These are phyloP conservation scores for Malurus splendens DNA, from an alignment of 2,797 vertebrate species.

Conservation along the genomic window DNA sequence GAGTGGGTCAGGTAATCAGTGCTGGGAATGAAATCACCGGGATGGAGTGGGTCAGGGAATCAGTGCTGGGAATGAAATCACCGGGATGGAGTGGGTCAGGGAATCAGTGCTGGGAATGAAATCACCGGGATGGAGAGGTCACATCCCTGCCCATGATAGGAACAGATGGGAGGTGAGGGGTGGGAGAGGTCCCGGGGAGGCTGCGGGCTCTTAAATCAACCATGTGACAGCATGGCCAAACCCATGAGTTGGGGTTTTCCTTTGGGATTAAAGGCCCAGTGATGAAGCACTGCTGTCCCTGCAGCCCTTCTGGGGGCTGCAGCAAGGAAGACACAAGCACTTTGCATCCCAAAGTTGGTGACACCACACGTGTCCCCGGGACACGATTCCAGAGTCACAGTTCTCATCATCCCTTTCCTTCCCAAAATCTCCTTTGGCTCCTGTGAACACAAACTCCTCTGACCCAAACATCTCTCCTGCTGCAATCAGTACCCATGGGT, in stretches of 20 bases:
- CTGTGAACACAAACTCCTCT: background rate
- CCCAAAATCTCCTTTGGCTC: background rate
- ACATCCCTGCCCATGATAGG: accelerated
- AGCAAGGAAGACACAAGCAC: background rate
- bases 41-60: background rate
- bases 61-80: accelerated
- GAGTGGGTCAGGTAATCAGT: too few species aligned
- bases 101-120: accelerated
- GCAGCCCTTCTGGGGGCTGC: accelerated
- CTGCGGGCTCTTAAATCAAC: accelerated
- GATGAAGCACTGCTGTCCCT: background rate
- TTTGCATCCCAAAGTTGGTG: background rate
- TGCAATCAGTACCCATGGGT: accelerated
- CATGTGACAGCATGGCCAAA: accelerated
- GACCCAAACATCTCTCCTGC: background rate
- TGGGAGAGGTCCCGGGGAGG: background rate
- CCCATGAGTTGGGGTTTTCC: background rate
- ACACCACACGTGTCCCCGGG: background rate
- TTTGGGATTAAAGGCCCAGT: accelerated
- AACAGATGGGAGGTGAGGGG: background rate
- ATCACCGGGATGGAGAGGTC: too few species aligned
- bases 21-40: background rate
- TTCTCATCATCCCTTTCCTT: background rate
- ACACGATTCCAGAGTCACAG: accelerated
- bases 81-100: background rate